Conservation (phyloP, 2,113 vertebrate genomes). For the Saimiri boliviensis region DNA sequence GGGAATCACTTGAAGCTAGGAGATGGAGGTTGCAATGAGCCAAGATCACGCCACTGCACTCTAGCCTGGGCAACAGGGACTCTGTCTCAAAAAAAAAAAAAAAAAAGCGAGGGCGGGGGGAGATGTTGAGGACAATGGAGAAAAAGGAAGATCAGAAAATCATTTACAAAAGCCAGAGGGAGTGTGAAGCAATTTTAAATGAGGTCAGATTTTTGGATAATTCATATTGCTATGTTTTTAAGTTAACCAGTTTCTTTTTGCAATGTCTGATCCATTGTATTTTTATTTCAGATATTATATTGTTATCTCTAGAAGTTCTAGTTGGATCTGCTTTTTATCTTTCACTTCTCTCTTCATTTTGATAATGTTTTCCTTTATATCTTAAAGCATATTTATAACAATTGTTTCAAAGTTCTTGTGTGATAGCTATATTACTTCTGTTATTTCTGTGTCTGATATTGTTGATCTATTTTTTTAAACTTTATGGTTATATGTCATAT, state of each 20-base stretch:
- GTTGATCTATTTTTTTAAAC: neutral
- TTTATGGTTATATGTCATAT: neutral
- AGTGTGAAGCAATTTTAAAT: no score
- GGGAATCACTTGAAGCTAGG: no score
- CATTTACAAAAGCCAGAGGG: no score
- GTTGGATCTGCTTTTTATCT: neutral
- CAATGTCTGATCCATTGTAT: neutral
- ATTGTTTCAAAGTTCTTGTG: neutral
- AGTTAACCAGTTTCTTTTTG: conserved; percentile 3
- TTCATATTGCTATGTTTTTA: neutral
- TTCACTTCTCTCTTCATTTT: conserved; percentile 1
- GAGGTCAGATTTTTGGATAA: neutral
- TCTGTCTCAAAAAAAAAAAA: no score
- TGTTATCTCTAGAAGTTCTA: neutral
- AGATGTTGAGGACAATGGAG: no score
- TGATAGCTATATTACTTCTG: neutral
- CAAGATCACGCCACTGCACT: no score
- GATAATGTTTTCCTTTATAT: neutral
- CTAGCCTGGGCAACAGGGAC: no score
- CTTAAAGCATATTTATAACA: neutral
- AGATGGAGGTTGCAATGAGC: no score
- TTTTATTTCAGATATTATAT: conserved; percentile 12
- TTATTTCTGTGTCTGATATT: neutral
- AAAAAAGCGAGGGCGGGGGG: no score
- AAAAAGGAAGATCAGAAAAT: no score